Percentiles rank a stretch among this genome's conserved stretches.
Evolutionary conservation across 2,888 invertebrate species (phyloP).

Genomic region (Carcina quercana): DNA sequence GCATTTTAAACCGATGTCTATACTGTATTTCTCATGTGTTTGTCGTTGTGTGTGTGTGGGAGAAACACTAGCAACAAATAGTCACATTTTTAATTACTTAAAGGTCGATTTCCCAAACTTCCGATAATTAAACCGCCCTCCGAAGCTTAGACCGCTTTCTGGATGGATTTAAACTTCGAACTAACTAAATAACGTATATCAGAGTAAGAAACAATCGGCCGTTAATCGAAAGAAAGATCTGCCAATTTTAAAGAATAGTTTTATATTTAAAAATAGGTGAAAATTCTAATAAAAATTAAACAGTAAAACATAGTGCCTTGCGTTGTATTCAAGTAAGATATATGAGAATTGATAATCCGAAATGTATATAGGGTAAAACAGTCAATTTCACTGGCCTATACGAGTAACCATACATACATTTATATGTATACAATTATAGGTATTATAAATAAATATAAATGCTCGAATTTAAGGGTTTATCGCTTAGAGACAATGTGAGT

Average conservation of each 20-base stretch:
- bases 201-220: too few species aligned
- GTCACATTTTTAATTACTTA: too few species aligned
- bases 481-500: slow-evolving; percentile 54
- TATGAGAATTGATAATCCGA: slow-evolving; percentile 37
- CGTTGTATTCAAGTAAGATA: slow-evolving; percentile 52
- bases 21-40: slow-evolving; percentile 24
- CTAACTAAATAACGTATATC: too few species aligned
- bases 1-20: slow-evolving; percentile 50
- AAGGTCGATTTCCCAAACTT: slow-evolving; percentile 1
- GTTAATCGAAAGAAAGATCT: slow-evolving; percentile 58
- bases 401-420: slow-evolving; percentile 42
- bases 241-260: slow-evolving; percentile 41
- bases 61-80: slow-evolving; percentile 23
- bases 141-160: too few species aligned
- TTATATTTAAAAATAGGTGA: slow-evolving; percentile 26
- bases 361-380: slow-evolving; percentile 53
- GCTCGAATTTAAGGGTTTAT: slow-evolving; percentile 66
- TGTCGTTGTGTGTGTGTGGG: slow-evolving; percentile 23
- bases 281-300: slow-evolving; percentile 22
- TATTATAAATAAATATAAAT: slow-evolving; percentile 41
- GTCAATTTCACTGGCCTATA: slow-evolving; percentile 68
- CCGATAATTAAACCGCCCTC: too few species aligned
- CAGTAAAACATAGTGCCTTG: slow-evolving; percentile 62
- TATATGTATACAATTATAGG: slow-evolving; percentile 41
- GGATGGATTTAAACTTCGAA: too few species aligned